Evolutionary conservation across 2,113 vertebrate species (phyloP).

Genomic region (Pandion haliaetus): DNA sequence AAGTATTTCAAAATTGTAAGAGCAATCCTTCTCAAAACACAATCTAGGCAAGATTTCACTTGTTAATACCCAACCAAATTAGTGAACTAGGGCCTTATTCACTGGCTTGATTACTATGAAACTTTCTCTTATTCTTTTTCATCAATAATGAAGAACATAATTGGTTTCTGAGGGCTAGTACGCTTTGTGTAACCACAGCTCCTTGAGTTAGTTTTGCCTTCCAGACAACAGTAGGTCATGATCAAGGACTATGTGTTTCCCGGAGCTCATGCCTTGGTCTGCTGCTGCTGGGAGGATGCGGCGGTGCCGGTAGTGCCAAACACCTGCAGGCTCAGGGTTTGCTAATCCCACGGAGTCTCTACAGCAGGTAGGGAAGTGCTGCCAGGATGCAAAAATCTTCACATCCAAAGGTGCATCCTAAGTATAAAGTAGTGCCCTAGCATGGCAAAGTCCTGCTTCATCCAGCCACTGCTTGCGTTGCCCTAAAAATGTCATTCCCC

Average conservation of each 20-base stretch:
- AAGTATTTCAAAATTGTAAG: not conserved
- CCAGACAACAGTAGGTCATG: not conserved
- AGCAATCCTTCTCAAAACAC: not conserved
- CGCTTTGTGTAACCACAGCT: not conserved
- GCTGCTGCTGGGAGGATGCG: not conserved
- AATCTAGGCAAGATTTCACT: not conserved
- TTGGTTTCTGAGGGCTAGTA: not conserved
- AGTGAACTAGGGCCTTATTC: not conserved
- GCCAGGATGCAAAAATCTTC: not conserved
- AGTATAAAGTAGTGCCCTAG: not conserved
- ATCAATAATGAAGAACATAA: not conserved
- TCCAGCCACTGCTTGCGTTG: not conserved
- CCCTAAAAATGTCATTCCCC: not conserved
- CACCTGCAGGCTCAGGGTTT: not conserved
- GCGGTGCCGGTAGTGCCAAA: rapidly evolving
- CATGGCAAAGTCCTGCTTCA: not conserved
- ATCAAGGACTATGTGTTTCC: not conserved
- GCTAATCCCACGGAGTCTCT: not conserved
- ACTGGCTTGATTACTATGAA: not conserved
- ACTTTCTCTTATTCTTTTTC: not conserved
- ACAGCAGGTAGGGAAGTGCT: not conserved
- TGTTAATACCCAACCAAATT: not conserved
- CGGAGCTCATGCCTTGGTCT: not conserved
- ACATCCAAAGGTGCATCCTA: not conserved
- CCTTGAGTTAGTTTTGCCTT: not conserved